phyloP scores from a whole-genome alignment of 2,113 vertebrate genomes.

The Jaculus jaculus region DNA sequence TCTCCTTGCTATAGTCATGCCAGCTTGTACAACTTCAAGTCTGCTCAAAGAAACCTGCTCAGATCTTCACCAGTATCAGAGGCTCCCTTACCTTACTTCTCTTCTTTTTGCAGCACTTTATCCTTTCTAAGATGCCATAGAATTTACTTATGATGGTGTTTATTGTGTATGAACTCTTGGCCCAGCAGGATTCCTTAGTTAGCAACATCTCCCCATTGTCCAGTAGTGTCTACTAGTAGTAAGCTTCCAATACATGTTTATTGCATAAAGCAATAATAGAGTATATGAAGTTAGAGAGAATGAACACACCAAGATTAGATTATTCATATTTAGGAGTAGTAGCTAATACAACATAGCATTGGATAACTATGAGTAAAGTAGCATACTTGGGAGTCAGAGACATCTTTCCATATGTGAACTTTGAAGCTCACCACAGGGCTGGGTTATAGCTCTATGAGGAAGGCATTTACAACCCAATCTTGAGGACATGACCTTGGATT shows the following conservation, averaged over 20 bases:
- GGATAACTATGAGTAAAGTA: not conserved
- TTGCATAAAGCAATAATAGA: not conserved
- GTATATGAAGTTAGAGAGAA: not conserved
- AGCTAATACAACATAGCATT: not conserved
- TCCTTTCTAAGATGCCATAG: not conserved
- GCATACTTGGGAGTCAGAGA: not conserved
- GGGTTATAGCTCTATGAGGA: too few species aligned
- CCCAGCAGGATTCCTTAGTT: not conserved
- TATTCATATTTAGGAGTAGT: not conserved
- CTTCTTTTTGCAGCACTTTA: not conserved
- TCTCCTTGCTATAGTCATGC: not conserved
- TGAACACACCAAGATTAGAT: not conserved
- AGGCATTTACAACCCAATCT: too few species aligned
- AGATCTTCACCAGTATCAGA: not conserved
- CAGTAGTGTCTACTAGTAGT: not conserved
- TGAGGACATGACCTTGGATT: too few species aligned
- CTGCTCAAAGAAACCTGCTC: not conserved
- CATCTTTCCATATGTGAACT: constrained; percentile 11
- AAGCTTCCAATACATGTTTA: not conserved
- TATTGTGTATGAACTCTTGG: not conserved
- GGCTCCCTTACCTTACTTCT: not conserved
- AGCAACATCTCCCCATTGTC: not conserved
- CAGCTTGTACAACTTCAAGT: not conserved
- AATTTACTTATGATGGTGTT: not conserved
- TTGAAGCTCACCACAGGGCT: not conserved